phyloP scores from a whole-genome alignment of 2,113 vertebrate species.

The Plecturocebus donacophilus region DNA sequence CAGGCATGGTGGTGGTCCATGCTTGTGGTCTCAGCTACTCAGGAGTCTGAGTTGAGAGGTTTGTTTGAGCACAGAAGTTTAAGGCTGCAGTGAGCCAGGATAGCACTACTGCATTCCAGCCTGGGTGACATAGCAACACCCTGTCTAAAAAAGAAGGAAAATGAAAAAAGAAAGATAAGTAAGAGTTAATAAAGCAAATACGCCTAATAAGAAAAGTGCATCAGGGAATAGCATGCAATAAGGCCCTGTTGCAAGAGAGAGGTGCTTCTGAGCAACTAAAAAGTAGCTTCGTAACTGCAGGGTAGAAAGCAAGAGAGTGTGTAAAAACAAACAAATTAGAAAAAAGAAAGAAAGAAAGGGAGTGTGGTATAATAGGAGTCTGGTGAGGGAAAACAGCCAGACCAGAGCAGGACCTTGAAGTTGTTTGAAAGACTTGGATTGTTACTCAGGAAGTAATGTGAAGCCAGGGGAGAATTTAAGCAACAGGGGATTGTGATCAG shows the following conservation, averaged over 20 bases:
- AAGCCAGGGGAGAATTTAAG: background rate
- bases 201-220: background rate
- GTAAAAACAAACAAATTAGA: too few relatives aligned
- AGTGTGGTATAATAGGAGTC: accelerated
- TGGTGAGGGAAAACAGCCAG: background rate
- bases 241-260: background rate
- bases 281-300: background rate
- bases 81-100: too few relatives aligned
- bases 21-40: too few relatives aligned
- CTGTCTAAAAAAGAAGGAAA: too few relatives aligned
- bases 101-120: too few relatives aligned
- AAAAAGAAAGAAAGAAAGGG: too few relatives aligned
- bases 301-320: background rate
- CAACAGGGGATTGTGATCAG: background rate
- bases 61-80: too few relatives aligned
- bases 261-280: background rate
- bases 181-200: background rate
- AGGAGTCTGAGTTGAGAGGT: too few relatives aligned
- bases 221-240: background rate
- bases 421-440: background rate
- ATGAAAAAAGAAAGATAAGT: background rate
- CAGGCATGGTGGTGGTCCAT: too few relatives aligned
- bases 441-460: background rate
- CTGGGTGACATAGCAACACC: too few relatives aligned
- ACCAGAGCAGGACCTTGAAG: background rate